Evolutionary conservation across 2,888 invertebrate species (phyloP), one percentile per base, ranked within the genome.

Genomic region (Mycalesis mineus): DNA sequence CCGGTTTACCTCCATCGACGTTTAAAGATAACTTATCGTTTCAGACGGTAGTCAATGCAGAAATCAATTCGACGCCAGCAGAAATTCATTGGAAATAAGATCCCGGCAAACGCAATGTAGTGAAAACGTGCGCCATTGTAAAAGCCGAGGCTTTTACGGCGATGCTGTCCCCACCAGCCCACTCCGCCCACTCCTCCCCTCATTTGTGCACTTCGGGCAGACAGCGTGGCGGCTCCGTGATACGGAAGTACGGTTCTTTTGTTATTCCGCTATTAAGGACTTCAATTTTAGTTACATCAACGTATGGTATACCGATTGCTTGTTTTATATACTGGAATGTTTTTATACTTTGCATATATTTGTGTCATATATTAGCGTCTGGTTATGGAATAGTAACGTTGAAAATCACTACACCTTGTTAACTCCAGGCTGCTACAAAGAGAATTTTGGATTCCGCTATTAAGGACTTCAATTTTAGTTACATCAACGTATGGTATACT

Each of bases 61-160:
- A 58, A 66, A 61, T 68, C 63, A 78, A 77, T 76, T 72, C 68
- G 67, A 66, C 66, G 65, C 65, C 69, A 69, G 70, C 75, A 72
- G 73, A 77, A 82, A 78, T 80, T 80, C 78, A 82, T 80, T 78
- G 74, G 73, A 72, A 80, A 79, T 76, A 75, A 75, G 75, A 78
- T 76, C 72, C 69, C 60, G 68, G 72, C 71, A 76, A 78, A 80
- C 72, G 80, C 79, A 79, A 77, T 79, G 80, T 80, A 78, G 73
- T 75, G 81, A 73, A 80, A 83, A 79, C 82, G 82, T 80, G 78
- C 73, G 75, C 77, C 74, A 75, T 82, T 81, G 77, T 80, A 66
- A 66, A 67, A 70, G 66, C 67, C 70, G 72, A 73, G 68, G 80
- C 80, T 82, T 83, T 79, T 73, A 79, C 73, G 71, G 69, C 62